These are phyloP conservation scores for Chaetoderma sp. DNA, from an alignment of 2,888 invertebrate species.

Conservation along the genomic window DNA sequence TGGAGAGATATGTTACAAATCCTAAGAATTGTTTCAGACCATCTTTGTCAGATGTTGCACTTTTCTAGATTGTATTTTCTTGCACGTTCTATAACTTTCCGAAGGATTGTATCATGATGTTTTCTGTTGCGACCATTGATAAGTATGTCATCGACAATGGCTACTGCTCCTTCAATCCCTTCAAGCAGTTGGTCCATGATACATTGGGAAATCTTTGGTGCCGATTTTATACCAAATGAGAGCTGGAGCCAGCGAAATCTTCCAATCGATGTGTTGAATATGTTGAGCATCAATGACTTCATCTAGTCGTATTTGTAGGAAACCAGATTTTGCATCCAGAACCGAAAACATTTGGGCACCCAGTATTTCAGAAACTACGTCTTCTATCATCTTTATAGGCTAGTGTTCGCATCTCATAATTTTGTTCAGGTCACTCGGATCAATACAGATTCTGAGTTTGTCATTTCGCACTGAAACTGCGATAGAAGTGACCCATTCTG, in stretches of 20 bases:
- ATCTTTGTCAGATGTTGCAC: conserved; percentile 36
- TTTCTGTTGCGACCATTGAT: conserved; percentile 27
- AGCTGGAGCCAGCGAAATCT: conserved; percentile 22
- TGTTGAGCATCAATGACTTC: conserved; percentile 42
- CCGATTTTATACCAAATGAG: conserved; percentile 21
- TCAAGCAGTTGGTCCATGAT: conserved; percentile 35
- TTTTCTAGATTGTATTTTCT: conserved; percentile 36
- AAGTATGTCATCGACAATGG: conserved; percentile 39
- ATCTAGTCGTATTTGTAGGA: conserved; percentile 41
- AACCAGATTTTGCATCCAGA: conserved; percentile 43
- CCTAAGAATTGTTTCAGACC: conserved; percentile 38
- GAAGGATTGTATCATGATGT: conserved; percentile 37
- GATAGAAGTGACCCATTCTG: too few relatives aligned
- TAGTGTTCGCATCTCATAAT: conserved; percentile 32
- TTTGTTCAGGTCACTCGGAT: conserved; percentile 20
- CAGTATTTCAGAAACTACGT: conserved; percentile 36
- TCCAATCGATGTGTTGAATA: conserved; percentile 43
- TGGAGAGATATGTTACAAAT: conserved; percentile 37
- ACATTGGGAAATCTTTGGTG: conserved; percentile 33
- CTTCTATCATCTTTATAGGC: conserved; percentile 43
- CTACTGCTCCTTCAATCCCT: conserved; percentile 30
- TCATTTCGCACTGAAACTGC: too few relatives aligned
- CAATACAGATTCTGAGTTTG: too few relatives aligned
- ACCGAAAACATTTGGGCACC: conserved; percentile 39
- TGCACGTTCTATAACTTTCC: conserved; percentile 30